Conservation (phyloP, 2,797 vertebrate species). For the Kryptopterus vitreolus region DNA sequence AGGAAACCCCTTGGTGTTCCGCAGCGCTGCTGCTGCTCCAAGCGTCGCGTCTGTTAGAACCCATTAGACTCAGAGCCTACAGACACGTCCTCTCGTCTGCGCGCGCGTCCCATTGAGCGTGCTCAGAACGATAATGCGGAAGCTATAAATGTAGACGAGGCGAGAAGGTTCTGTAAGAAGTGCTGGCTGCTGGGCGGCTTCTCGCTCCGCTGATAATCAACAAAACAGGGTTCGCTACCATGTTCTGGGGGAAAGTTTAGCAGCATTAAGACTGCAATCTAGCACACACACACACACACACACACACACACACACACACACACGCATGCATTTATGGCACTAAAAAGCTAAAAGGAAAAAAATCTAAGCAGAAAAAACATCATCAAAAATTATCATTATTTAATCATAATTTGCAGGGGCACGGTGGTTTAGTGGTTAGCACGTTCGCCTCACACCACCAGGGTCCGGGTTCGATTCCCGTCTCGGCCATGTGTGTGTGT, state of each 20-base stretch:
- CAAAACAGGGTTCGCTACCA: background rate
- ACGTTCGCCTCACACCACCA: no score
- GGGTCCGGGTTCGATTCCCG: no score
- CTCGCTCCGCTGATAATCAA: background rate
- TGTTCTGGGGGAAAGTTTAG: background rate
- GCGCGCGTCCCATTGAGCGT: slow-evolving; percentile 34
- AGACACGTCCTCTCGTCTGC: slow-evolving; percentile 43
- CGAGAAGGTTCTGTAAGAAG: background rate
- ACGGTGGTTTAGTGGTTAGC: no score
- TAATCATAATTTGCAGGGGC: no score
- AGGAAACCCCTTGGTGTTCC: slow-evolving; percentile 1
- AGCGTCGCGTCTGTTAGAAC: slow-evolving; percentile 39
- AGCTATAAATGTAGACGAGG: background rate
- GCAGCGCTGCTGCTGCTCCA: slow-evolving; percentile 32
- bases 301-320: slow-evolving; percentile 9
- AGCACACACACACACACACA: background rate
- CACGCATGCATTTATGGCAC: background rate
- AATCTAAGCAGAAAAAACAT: background rate
- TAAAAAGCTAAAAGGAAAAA: no score
- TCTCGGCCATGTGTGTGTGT: no score
- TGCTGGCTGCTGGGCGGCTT: background rate
- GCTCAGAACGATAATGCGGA: background rate
- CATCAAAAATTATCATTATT: background rate
- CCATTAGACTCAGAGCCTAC: slow-evolving; percentile 48
- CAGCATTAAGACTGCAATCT: background rate